Conservation (phyloP, 2,113 vertebrate genomes). For the Channa argus region DNA sequence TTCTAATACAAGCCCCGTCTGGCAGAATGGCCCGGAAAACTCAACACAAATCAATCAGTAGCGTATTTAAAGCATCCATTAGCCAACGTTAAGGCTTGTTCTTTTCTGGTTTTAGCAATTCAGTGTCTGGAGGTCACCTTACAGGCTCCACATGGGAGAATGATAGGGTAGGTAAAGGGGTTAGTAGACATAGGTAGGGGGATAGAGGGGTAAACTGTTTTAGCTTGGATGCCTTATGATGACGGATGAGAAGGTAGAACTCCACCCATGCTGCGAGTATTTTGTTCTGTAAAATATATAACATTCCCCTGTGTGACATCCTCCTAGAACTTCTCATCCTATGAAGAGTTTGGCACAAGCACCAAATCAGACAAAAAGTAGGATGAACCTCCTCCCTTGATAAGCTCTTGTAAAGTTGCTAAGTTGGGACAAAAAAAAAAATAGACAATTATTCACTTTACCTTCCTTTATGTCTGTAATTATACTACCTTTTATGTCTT, state of each 20-base stretch:
- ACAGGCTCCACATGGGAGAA: constrained; percentile 28
- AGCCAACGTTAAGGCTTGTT: constrained; percentile 70
- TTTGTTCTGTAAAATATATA: constrained; percentile 56
- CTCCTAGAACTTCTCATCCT: constrained; percentile 12
- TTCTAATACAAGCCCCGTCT: constrained; percentile 15
- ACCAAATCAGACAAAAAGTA: constrained; percentile 72
- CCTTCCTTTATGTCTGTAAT: constrained; percentile 79
- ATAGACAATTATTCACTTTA: constrained; percentile 71
- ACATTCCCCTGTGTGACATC: background rate
- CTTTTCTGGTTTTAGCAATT: constrained; percentile 55
- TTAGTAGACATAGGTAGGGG: too few relatives aligned
- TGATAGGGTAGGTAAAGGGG: background rate
- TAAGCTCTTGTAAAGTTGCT: constrained; percentile 73
- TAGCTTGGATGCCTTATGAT: constrained; percentile 8
- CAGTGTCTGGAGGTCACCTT: constrained; percentile 74
- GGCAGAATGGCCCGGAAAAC: constrained; percentile 51
- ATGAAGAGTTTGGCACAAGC: constrained; percentile 11
- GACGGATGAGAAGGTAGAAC: constrained; percentile 30
- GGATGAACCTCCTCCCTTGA: constrained; percentile 65
- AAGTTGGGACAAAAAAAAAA: constrained; percentile 69
- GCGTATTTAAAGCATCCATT: constrained; percentile 76
- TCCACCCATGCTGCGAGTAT: background rate
- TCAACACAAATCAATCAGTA: constrained; percentile 81
- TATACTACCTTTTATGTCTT: constrained; percentile 27
- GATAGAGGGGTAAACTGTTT: constrained; percentile 9